Evolutionary conservation across 2,797 vertebrate genomes (phyloP).

Genomic region (Ctenosaura bakeri): DNA sequence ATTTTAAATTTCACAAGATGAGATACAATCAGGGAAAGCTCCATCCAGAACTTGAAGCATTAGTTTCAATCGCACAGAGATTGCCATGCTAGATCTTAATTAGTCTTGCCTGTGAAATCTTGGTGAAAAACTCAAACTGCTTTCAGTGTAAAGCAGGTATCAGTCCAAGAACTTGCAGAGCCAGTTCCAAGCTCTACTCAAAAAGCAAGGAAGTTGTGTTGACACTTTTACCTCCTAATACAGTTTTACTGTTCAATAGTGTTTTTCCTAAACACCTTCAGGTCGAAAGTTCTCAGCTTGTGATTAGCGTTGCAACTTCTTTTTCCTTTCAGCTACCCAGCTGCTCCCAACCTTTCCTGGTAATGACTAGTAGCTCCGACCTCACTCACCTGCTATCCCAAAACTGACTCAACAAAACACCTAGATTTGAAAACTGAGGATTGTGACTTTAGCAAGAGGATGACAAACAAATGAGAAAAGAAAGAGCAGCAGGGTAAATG

Average conservation of each 20-base stretch:
- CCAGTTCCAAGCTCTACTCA: neutral
- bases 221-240: neutral
- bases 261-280: neutral
- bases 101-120: neutral
- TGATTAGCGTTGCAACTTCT: slow-evolving; percentile 1
- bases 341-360: neutral
- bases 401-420: neutral
- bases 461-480: neutral
- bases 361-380: neutral
- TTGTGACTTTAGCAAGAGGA: neutral
- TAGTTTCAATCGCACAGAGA: neutral
- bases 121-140: neutral
- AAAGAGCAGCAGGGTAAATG: neutral
- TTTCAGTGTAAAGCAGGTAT: neutral
- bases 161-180: neutral
- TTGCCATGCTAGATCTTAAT: neutral
- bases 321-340: neutral
- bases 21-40: neutral
- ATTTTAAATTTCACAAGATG: neutral
- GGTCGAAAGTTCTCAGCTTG: neutral
- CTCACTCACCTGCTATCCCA: slow-evolving; percentile 11
- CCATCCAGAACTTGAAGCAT: no score
- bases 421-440: neutral
- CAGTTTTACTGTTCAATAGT: neutral
- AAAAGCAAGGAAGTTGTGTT: neutral